phyloP scores from a whole-genome alignment of 2,113 vertebrate genomes.

The Vidua macroura region DNA sequence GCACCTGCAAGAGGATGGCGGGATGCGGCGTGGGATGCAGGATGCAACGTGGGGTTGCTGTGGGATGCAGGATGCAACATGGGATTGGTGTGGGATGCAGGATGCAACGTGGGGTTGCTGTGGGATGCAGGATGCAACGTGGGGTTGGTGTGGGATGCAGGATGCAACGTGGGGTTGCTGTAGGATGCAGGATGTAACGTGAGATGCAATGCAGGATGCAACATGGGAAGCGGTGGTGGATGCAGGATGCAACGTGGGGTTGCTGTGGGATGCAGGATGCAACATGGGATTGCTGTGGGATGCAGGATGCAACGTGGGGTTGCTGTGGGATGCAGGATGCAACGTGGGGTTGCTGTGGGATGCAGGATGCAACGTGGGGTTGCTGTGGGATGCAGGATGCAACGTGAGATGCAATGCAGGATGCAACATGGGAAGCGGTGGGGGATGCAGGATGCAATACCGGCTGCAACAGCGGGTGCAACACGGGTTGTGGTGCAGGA shows the following conservation, averaged over 20 bases:
- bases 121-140: neutral
- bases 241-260: neutral
- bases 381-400: neutral
- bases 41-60: rapidly evolving
- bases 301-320: neutral
- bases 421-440: neutral
- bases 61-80: no score
- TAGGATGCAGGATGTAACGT: neutral
- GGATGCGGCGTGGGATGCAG: rapidly evolving
- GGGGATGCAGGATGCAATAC: no score
- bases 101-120: neutral
- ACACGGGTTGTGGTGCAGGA: neutral
- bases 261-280: neutral
- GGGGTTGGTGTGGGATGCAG: no score
- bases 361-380: neutral
- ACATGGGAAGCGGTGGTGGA: neutral
- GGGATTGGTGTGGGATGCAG: no score
- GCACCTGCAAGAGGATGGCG: rapidly evolving
- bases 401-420: neutral
- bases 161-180: neutral
- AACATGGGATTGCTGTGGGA: neutral
- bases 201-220: no score
- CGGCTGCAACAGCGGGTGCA: no score
- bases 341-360: rapidly evolving
- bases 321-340: rapidly evolving